These are phyloP conservation scores for Diplodus sargus DNA, from an alignment of 2,797 vertebrate species.

Conservation along the genomic window DNA sequence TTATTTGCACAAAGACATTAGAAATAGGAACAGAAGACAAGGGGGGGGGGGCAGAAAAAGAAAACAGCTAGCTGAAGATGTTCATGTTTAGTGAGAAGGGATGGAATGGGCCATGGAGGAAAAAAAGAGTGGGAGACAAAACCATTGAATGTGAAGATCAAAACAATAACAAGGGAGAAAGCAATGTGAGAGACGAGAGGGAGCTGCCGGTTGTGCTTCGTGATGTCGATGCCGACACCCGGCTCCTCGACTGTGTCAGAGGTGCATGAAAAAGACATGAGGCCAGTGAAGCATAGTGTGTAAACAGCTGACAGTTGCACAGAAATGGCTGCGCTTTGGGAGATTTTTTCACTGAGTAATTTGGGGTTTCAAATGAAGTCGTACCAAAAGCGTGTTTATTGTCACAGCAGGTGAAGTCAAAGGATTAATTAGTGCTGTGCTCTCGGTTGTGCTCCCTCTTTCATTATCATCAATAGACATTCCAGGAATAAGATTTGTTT, in stretches of 20 bases:
- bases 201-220: background rate
- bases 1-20: conserved; percentile 32
- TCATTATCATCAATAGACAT: conserved; percentile 24
- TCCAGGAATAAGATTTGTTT: conserved; percentile 9
- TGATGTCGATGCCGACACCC: background rate
- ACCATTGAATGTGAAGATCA: conserved; percentile 13
- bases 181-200: background rate
- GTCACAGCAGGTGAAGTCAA: conserved; percentile 22
- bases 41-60: background rate
- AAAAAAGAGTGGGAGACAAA: conserved; percentile 7
- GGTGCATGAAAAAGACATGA: background rate
- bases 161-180: conserved; percentile 15
- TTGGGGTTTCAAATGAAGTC: conserved; percentile 12
- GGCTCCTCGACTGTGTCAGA: background rate
- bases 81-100: conserved; percentile 19
- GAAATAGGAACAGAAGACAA: conserved; percentile 12
- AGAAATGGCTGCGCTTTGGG: background rate
- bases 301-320: background rate
- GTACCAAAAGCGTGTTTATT: conserved; percentile 5
- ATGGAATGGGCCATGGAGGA: conserved; percentile 15
- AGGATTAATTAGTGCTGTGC: conserved; percentile 19
- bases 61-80: background rate
- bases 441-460: conserved; percentile 5
- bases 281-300: background rate
- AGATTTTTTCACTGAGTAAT: background rate